These are phyloP conservation scores for Cardiocondyla obscurior DNA, from an alignment of 1,140 invertebrate species.

Conservation along the genomic window DNA sequence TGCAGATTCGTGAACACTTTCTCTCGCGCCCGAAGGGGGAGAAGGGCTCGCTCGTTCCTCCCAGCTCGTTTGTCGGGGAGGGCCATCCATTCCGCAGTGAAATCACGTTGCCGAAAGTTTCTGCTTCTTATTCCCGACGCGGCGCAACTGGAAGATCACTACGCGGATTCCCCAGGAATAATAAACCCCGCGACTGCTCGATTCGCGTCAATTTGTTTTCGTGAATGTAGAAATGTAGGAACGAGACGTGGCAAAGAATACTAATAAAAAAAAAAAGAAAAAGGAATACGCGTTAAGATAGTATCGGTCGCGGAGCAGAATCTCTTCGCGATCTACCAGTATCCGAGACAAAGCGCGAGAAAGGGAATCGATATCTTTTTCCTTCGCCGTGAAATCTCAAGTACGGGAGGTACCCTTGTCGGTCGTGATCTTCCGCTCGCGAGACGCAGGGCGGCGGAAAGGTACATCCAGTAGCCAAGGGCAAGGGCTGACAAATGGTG, in stretches of 20 bases:
- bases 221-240: background rate
- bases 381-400: background rate
- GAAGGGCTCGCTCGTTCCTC: slow-evolving; percentile 44
- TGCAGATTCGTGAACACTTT: slow-evolving; percentile 60
- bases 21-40: slow-evolving; percentile 34
- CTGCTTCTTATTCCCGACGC: slow-evolving; percentile 20
- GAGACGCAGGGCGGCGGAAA: slow-evolving; percentile 53
- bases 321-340: background rate
- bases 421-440: slow-evolving; percentile 29
- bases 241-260: background rate
- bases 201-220: background rate
- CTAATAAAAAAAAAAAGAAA: background rate
- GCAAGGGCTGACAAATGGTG: slow-evolving; percentile 72
- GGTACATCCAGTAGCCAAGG: slow-evolving; percentile 50
- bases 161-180: background rate
- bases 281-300: too few relatives aligned
- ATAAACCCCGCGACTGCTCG: background rate
- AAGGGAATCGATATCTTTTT: background rate
- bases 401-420: background rate
- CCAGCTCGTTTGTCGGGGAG: slow-evolving; percentile 37
- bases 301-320: background rate
- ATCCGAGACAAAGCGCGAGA: background rate
- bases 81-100: slow-evolving; percentile 16
- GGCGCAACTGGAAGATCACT: background rate
- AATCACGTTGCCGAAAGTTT: slow-evolving; percentile 54